Conservation (phyloP, 2,113 vertebrate genomes). For the Alligator sinensis region DNA sequence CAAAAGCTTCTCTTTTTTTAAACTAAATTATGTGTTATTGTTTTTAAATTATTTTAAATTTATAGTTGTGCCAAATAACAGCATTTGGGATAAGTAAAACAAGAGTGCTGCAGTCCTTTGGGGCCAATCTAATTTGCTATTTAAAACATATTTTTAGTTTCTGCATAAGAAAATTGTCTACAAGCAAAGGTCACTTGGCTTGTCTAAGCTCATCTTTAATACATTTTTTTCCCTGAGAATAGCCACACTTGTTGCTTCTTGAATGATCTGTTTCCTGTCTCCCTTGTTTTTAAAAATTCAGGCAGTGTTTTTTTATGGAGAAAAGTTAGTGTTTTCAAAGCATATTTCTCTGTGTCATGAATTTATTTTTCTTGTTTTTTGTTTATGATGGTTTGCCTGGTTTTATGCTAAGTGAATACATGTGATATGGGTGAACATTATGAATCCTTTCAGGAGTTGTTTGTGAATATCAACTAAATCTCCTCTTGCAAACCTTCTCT, state of each 20-base stretch:
- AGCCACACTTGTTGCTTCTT: slow-evolving; percentile 44
- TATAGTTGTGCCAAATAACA: slow-evolving; percentile 4
- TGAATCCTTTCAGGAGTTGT: neutral
- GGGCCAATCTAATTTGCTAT: slow-evolving; percentile 26
- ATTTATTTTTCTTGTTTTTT: slow-evolving; percentile 8
- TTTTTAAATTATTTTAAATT: slow-evolving; percentile 45
- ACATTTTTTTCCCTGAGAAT: slow-evolving; percentile 45
- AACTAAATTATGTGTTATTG: neutral
- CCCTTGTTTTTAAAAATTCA: slow-evolving; percentile 7
- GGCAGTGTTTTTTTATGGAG: slow-evolving; percentile 45
- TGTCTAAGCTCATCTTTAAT: slow-evolving; percentile 37
- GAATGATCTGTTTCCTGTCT: slow-evolving; percentile 18
- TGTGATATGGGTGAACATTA: neutral
- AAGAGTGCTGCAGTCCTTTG: neutral
- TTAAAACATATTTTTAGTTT: slow-evolving; percentile 51
- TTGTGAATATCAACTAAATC: slow-evolving; percentile 22
- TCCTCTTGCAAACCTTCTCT: neutral
- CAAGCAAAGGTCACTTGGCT: slow-evolving; percentile 51
- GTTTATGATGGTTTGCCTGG: neutral
- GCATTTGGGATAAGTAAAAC: slow-evolving; percentile 2
- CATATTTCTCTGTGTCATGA: neutral
- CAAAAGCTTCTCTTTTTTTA: neutral
- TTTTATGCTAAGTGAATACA: neutral
- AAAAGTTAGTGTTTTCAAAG: slow-evolving; percentile 20
- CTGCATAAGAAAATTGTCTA: slow-evolving; percentile 42